These are phyloP conservation scores for Xenotilapia leptura DNA, from an alignment of 2,113 vertebrate genomes.

Conservation along the genomic window DNA sequence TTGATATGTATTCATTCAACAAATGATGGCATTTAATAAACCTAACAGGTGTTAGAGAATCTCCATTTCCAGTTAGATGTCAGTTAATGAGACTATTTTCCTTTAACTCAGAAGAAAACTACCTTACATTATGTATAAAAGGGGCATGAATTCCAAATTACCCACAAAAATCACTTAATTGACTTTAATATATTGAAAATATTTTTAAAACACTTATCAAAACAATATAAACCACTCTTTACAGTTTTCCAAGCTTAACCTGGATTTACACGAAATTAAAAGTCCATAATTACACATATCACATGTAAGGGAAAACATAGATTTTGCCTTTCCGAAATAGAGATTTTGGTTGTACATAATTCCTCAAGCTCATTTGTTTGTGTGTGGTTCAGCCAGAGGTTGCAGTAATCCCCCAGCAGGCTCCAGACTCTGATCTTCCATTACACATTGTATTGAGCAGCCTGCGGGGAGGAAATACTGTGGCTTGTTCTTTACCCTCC, in stretches of 20 bases:
- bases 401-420: slow-evolving; percentile 43
- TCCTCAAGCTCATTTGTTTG: slow-evolving; percentile 26
- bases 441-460: slow-evolving; percentile 42
- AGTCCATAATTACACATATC: not conserved
- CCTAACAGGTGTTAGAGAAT: not conserved
- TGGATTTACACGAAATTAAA: not conserved
- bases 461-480: slow-evolving; percentile 35
- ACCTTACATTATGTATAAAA: not conserved
- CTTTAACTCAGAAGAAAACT: not conserved
- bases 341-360: not conserved
- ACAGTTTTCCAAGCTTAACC: not conserved
- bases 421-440: slow-evolving; percentile 37
- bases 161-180: not conserved
- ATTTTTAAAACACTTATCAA: not conserved
- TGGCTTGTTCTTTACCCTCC: not conserved
- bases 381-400: slow-evolving; percentile 42
- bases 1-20: not conserved
- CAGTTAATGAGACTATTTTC: not conserved
- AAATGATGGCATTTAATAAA: slow-evolving; percentile 18
- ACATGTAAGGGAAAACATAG: not conserved
- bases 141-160: not conserved
- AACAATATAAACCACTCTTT: not conserved
- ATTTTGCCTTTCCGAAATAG: not conserved
- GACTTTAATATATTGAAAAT: not conserved
- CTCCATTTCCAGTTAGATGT: not conserved